Percentiles rank a stretch among this genome's conserved stretches.
Evolutionary conservation across 2,113 vertebrate species (phyloP).

Genomic region (Mesoclemmys tuberculata): DNA sequence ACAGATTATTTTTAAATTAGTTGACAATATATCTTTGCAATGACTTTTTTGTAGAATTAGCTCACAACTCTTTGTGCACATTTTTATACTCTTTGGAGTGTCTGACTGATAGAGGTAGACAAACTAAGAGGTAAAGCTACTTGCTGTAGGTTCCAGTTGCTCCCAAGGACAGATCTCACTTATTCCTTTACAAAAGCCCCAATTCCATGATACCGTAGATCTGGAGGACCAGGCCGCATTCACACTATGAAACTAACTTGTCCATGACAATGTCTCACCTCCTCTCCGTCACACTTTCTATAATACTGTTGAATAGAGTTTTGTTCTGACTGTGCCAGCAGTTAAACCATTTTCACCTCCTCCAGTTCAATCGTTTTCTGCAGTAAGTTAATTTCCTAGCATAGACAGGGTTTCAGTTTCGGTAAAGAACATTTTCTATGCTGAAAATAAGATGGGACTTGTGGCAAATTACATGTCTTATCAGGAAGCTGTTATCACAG

Average conservation of each 20-base stretch:
- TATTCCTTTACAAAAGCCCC: not conserved
- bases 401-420: not conserved
- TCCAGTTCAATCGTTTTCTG: not conserved
- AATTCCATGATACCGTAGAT: not conserved
- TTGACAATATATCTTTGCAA: not conserved
- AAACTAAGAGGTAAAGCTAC: not conserved
- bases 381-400: not conserved
- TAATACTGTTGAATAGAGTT: not conserved
- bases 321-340: not conserved
- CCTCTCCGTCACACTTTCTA: not conserved
- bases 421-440: fast-evolving
- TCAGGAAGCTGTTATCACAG: not conserved
- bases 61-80: not conserved
- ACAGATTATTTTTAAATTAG: not conserved
- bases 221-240: not conserved
- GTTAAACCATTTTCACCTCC: not conserved
- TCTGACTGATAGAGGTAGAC: not conserved
- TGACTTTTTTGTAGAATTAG: not conserved
- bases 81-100: not conserved
- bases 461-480: not conserved
- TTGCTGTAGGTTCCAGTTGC: not conserved
- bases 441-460: not conserved
- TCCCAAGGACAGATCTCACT: not conserved
- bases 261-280: not conserved
- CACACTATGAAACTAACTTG: not conserved